These are phyloP conservation scores for Akabosia matsudoensis DNA, from an alignment of 1,140 invertebrate species.

Conservation along the genomic window DNA sequence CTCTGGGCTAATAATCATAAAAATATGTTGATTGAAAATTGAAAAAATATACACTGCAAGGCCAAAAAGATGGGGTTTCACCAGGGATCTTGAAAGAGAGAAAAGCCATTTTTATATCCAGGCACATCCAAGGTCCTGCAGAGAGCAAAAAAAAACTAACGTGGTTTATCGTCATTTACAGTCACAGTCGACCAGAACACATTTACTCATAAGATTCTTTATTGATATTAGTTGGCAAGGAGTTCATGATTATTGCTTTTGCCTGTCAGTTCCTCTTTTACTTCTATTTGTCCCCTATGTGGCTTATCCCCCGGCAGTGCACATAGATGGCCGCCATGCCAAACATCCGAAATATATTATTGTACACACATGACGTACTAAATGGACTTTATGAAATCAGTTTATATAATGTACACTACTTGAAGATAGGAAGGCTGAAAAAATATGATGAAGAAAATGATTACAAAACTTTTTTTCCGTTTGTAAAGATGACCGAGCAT, in stretches of 20 bases:
- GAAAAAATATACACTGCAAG: constrained; percentile 17
- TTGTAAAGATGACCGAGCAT: no score
- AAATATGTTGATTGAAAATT: constrained; percentile 24
- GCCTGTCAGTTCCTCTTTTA: constrained; percentile 1
- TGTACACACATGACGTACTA: no score
- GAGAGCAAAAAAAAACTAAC: neutral
- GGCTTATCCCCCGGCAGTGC: neutral
- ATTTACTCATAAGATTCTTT: neutral
- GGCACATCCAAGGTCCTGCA: neutral
- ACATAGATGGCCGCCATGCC: no score
- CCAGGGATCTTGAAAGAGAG: no score
- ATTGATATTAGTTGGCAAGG: neutral
- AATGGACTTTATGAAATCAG: no score
- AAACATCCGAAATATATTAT: no score
- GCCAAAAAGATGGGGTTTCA: no score
- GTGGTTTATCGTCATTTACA: no score
- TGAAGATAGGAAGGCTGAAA: no score
- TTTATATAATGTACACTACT: no score
- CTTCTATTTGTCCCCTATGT: neutral
- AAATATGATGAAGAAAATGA: no score
- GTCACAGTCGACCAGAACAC: neutral
- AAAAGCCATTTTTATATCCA: neutral
- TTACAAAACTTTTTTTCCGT: no score
- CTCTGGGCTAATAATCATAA: constrained; percentile 19
- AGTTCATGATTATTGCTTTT: constrained; percentile 1